These are phyloP conservation scores for Cephalotes varians DNA, from an alignment of 2,888 invertebrate species.

Conservation along the genomic window DNA sequence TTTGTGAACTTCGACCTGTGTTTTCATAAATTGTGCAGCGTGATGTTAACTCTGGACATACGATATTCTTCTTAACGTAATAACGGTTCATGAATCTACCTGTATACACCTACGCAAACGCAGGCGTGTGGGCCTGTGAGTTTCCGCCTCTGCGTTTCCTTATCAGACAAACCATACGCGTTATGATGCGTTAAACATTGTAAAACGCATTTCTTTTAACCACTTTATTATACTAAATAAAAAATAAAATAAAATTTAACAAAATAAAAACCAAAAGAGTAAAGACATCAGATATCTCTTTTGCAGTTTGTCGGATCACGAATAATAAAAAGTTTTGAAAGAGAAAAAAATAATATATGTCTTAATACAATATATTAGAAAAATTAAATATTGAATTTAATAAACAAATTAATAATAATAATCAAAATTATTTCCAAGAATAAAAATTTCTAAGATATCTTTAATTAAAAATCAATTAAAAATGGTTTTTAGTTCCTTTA, in stretches of 20 bases:
- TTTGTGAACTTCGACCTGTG: conserved; percentile 41
- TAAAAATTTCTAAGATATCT: neutral
- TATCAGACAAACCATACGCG: conserved; percentile 70
- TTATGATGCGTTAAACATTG: conserved; percentile 56
- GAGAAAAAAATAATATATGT: neutral
- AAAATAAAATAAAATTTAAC: neutral
- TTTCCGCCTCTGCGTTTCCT: conserved; percentile 71
- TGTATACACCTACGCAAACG: conserved; percentile 72
- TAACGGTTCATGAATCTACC: conserved; percentile 60
- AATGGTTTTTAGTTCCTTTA: neutral
- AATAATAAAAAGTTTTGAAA: neutral
- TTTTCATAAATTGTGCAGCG: conserved; percentile 40
- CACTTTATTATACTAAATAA: neutral
- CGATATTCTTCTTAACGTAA: conserved; percentile 42
- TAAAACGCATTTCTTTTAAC: conserved; percentile 43
- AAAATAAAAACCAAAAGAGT: neutral
- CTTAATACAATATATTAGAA: neutral
- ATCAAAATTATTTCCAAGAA: neutral
- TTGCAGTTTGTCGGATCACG: neutral
- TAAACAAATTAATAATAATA: neutral
- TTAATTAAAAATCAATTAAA: neutral
- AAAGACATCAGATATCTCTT: neutral
- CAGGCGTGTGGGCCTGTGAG: conserved; percentile 69
- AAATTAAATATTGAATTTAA: neutral
- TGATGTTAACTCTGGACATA: conserved; percentile 21